Base-by-base conservation (phyloP, 2,113 vertebrate species). In the Neotoma lepida region DNA sequence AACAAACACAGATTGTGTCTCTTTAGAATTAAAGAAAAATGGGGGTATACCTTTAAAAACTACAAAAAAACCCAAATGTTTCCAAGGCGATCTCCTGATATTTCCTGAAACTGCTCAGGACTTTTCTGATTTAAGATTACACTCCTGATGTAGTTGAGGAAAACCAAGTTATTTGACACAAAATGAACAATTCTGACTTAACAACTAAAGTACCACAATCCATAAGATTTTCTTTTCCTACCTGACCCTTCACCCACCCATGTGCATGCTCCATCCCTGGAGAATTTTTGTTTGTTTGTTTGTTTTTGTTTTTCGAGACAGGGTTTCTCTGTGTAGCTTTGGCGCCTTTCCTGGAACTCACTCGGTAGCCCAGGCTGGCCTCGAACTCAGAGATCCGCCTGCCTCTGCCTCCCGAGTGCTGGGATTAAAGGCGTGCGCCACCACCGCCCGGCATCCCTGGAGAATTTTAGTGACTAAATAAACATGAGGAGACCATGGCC, bases 61-160 rank as follows among this genome's bases (percentile, higher is more conserved):
- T n/a, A 70, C 18, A 70, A 68, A 70, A 70, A 70, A n/a, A n/a
- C 78, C 15, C 12, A 94, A 97, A 70, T 1, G 82, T 39, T 61
- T 94, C 39, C 17, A 77, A 91, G 22, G n/a, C 9, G 24, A 82
- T 76, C 80, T 64, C 76, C 74, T 92, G 85, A 58, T 13, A 66
- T 5, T 12, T 91, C 33, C 24, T 78, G 81, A 88, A 93, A 94
- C 77, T 87, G 74, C 93, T 94, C 95, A 93, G 95, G 87, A 58
- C 26, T 93, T 78, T 56, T 35, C 4, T 46, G 24, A 90, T 28
- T 74, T 41, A 89, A 13, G 22, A 93, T 35, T 54, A 93, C 49
- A 93, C 86, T 14, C 90, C 64, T 64, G 77, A 64, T 85, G 35
- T 95, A 77, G 30, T 39, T 64, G 58, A 84, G 15, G 74, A 96